These are phyloP conservation scores for Clusia tigrina DNA, from an alignment of 2,888 invertebrate genomes.

Conservation along the genomic window DNA sequence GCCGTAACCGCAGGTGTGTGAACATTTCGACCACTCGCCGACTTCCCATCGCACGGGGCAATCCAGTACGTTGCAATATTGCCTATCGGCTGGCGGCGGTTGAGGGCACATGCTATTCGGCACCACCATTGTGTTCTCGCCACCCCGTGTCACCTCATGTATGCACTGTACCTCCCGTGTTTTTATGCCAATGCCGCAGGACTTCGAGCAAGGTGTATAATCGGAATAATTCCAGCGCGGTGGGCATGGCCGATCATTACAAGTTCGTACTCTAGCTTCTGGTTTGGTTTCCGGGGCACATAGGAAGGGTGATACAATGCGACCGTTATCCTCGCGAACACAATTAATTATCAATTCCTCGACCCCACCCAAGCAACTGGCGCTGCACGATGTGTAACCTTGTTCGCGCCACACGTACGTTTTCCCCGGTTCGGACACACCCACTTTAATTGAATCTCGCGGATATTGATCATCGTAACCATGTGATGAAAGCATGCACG, in stretches of 20 bases:
- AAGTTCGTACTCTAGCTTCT: constrained; percentile 85
- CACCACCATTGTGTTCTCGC: constrained; percentile 89
- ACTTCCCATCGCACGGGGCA: constrained; percentile 92
- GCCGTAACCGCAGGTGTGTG: constrained; percentile 91
- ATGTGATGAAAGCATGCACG: constrained; percentile 74
- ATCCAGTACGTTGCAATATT: constrained; percentile 91
- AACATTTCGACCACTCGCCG: constrained; percentile 90
- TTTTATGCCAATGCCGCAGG: constrained; percentile 94
- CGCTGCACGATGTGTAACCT: constrained; percentile 92
- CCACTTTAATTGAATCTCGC: constrained; percentile 69
- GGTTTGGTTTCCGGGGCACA: constrained; percentile 89
- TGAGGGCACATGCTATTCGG: constrained; percentile 91
- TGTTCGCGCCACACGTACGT: constrained; percentile 89
- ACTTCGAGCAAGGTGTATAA: constrained; percentile 88
- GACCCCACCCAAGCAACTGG: constrained; percentile 89
- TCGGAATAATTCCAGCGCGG: constrained; percentile 93
- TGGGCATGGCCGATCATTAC: constrained; percentile 95
- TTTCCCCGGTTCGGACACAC: constrained; percentile 78
- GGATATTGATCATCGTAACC: constrained; percentile 65
- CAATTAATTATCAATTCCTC: constrained; percentile 90
- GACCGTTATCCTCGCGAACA: constrained; percentile 84
- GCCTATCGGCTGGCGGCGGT: constrained; percentile 86
- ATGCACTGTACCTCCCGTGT: constrained; percentile 76
- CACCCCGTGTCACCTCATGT: constrained; percentile 80
- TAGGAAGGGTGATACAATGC: constrained; percentile 86